phyloP scores from a whole-genome alignment of 2,797 vertebrate species.

The Sarcophilus harrisii region DNA sequence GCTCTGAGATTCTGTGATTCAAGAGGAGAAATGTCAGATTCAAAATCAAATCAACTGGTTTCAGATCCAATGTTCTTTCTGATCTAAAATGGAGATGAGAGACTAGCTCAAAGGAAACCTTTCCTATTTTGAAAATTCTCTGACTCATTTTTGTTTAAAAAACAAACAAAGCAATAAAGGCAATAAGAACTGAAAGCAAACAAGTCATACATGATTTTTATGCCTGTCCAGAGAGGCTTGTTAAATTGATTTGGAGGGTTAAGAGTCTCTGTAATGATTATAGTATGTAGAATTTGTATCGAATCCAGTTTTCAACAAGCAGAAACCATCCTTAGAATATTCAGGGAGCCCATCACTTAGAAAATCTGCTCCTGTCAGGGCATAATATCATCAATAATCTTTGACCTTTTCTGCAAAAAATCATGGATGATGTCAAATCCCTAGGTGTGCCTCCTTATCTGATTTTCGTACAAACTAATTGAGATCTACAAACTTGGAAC shows the following conservation, averaged over 20 bases:
- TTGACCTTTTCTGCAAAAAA: neutral
- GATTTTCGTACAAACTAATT: conserved; percentile 23
- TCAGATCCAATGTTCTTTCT: neutral
- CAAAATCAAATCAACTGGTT: too few species aligned
- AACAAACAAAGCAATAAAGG: neutral
- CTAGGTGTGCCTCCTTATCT: neutral
- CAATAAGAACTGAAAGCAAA: neutral
- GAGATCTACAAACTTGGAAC: neutral
- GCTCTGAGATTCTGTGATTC: neutral
- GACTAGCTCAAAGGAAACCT: neutral
- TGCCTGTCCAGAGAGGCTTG: neutral
- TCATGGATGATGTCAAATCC: neutral
- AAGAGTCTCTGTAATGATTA: neutral
- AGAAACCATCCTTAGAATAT: conserved; percentile 12
- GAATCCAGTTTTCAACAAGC: conserved; percentile 20
- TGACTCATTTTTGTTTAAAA: neutral
- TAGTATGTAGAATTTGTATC: conserved; percentile 14
- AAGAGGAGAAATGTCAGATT: too few species aligned
- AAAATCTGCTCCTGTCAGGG: neutral
- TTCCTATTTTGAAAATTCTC: neutral
- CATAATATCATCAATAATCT: conserved; percentile 23
- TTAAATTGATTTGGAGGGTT: neutral
- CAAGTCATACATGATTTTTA: neutral
- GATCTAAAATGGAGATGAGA: neutral
- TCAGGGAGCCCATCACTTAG: neutral